Evolutionary conservation across 2,797 vertebrate species (phyloP), one percentile per base, ranked within the genome.

Genomic region (Okamejei kenojei): DNA sequence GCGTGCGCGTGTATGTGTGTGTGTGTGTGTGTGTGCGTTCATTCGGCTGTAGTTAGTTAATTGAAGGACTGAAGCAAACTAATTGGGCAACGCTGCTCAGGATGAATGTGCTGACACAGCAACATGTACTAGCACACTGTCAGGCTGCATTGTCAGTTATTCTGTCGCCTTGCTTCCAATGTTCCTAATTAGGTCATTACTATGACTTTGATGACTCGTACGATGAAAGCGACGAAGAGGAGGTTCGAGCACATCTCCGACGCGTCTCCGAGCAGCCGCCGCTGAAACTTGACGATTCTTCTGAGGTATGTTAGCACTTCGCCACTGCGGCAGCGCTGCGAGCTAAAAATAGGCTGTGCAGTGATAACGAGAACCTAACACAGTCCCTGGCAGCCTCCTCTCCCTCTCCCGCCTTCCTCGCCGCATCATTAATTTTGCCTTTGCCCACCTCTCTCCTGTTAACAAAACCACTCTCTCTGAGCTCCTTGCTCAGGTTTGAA

Each of bases 121-220:
- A 74, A 21, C 21, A 21, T 11, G 23, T 91, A 68, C 65, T 73
- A 26, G 90, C 90, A 73, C 21, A 15, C 90, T 74, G 90, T 73
- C 90, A 92, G 35, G 38, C 68, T 73, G 35, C 68, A 54, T 92
- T 91, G 90, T 91, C 90, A 91, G 65, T 91, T 91, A 71, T 92
- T 38, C 78, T 92, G 68, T 93, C 82, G 58, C 93, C 19, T 93
- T 82, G 93, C 58, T 94, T 86, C 58, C 61, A 92, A 82, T 94
- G 93, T 93, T 71, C 76, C 38, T 82, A 73, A 71, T 9, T 95
- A 99, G 99, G 99, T 94, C 99, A 99, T 95, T 99, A 98, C 95
- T 99, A 99, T 0, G 98, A 99, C 95, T 96, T 99, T 95, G 98
- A 99, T 0, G 98, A 99, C 96, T 99, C 99, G 2, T 99, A 99